Conservation (phyloP, 2,113 vertebrate genomes). For the Poecilia latipinna region DNA sequence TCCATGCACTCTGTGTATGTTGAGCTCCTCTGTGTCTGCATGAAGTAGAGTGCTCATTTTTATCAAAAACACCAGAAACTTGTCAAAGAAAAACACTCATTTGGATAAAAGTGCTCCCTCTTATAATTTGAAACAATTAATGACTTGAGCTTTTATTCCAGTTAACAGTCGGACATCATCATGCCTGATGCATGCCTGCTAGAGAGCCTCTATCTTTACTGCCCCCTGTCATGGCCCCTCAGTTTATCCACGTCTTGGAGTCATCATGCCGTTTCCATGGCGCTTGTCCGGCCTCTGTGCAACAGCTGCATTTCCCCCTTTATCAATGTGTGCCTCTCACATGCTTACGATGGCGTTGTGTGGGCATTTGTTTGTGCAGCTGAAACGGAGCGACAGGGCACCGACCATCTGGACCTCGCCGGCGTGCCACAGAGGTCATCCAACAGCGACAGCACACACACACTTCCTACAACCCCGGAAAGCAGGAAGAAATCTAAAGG, state of each 20-base stretch:
- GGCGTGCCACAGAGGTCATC: slow-evolving; percentile 83
- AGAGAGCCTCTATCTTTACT: slow-evolving; percentile 16
- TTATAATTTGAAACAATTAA: slow-evolving; percentile 20
- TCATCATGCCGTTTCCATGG: slow-evolving; percentile 27
- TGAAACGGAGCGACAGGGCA: slow-evolving; percentile 88
- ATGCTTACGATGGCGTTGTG: slow-evolving; percentile 24
- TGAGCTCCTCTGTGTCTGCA: slow-evolving; percentile 57
- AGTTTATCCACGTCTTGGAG: slow-evolving; percentile 19
- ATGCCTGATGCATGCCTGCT: slow-evolving; percentile 46
- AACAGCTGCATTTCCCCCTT: slow-evolving; percentile 2
- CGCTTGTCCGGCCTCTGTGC: slow-evolving; percentile 4
- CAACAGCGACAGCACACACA: slow-evolving; percentile 82
- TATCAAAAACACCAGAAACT: slow-evolving; percentile 7
- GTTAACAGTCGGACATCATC: neutral
- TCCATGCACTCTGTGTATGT: slow-evolving; percentile 24
- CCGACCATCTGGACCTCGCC: slow-evolving; percentile 90
- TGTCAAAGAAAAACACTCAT: slow-evolving; percentile 4
- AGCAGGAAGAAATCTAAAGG: slow-evolving; percentile 93
- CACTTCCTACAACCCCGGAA: slow-evolving; percentile 87
- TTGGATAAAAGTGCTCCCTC: slow-evolving; percentile 3
- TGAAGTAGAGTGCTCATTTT: slow-evolving; percentile 48
- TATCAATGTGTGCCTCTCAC: neutral
- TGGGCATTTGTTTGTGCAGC: slow-evolving; percentile 78
- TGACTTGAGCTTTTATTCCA: slow-evolving; percentile 3
- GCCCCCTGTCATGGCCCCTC: slow-evolving; percentile 19